These are phyloP conservation scores for Sapayoa aenigma DNA, from an alignment of 2,113 vertebrate species.

Conservation along the genomic window DNA sequence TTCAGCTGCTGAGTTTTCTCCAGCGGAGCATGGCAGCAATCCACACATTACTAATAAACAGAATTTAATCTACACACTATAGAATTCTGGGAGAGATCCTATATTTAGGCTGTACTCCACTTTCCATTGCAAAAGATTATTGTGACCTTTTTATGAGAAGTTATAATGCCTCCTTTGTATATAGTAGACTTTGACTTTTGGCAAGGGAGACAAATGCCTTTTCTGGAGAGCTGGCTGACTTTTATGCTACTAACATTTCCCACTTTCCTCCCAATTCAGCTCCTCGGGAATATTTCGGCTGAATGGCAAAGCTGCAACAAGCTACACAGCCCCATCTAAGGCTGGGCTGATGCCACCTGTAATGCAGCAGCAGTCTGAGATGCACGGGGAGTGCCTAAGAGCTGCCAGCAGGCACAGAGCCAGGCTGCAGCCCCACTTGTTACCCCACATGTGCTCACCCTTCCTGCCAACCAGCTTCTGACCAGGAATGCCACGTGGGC, in stretches of 20 bases:
- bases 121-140: conserved; percentile 51
- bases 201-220: conserved; percentile 20
- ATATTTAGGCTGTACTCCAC: conserved; percentile 31
- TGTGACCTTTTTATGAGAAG: conserved; percentile 51
- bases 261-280: background rate
- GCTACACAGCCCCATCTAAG: background rate
- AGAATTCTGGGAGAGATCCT: conserved; percentile 32
- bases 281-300: background rate
- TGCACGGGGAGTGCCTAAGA: background rate
- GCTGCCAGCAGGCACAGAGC: background rate
- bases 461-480: accelerated
- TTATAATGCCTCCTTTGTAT: conserved; percentile 60
- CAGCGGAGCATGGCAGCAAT: background rate
- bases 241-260: background rate
- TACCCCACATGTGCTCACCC: background rate
- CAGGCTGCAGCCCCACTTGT: background rate
- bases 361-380: conserved; percentile 3
- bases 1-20: background rate
- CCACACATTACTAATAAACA: background rate
- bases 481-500: background rate
- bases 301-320: background rate
- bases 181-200: conserved; percentile 36
- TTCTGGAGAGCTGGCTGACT: conserved; percentile 19
- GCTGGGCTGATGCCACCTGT: conserved; percentile 25
- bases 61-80: background rate